Evolutionary conservation across 2,888 invertebrate species (phyloP), one percentile per base, ranked within the genome.

Genomic region (Eristalis tenax): DNA sequence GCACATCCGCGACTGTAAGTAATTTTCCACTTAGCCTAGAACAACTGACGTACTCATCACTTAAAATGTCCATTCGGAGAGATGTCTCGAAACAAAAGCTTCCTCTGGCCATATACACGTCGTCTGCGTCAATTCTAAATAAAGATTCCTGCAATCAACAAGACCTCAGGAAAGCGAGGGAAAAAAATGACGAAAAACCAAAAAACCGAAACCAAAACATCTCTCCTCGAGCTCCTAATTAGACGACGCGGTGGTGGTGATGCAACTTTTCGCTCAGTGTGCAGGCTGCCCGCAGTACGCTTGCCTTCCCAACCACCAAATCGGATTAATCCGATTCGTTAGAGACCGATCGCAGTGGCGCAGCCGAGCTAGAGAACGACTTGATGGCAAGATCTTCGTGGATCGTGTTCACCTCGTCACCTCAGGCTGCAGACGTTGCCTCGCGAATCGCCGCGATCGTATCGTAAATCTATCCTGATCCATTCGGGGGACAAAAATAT

Each of bases 81-180:
- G 43, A 74, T 74, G 65, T 82, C 73, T 50, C 18, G 50, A 82
- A 74, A 77, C 66, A 83, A 68, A 78, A 70, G 70, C 77, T 82
- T 74, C 50, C n/a, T 50, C 50, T 50, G 50, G 18, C 50, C 50
- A 18, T 77, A 26, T 56, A 73, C 57, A 57, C 40, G 23, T 57
- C 56, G 74, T 50, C 78, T 82, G 82, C 77, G 82, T 86, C 82
- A 86, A 56, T 74, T 82, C 82, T 86, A 86, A 82, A 86, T 64
- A 64, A 82, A 82, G 74, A 82, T n/a, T 56, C 61, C 57, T 73
- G 82, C 82, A 81, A 77, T 77, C 77, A 61, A 38, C 65, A 78
- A 78, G 13, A 74, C 59, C 65, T 23, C 65, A 66, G 66, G 57
- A 11, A 76, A 13, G 38, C 38, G 38, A 13, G 13, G 13, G 1